phyloP scores from a whole-genome alignment of 2,888 invertebrate species.

The Macrophya alboannulata region DNA sequence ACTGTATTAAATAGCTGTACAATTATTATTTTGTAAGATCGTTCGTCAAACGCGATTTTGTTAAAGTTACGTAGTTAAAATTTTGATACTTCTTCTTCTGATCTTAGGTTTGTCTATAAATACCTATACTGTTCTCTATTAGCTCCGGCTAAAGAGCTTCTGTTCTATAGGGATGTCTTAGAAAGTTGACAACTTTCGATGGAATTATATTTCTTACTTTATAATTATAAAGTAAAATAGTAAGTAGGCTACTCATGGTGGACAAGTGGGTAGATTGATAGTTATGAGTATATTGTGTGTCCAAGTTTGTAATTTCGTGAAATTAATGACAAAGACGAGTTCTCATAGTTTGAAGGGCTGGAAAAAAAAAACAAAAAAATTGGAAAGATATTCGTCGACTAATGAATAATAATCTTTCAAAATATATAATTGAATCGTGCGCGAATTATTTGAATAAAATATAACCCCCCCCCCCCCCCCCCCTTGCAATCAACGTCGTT shows the following conservation, averaged over 20 bases:
- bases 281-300: background rate
- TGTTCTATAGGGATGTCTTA: background rate
- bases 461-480: background rate
- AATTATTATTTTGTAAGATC: background rate
- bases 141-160: background rate
- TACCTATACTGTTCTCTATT: background rate
- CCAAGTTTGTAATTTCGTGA: background rate
- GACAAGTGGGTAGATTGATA: background rate
- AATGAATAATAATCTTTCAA: background rate
- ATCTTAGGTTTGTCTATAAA: background rate
- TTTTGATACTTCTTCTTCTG: background rate
- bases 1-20: background rate
- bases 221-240: background rate
- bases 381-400: background rate
- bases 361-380: background rate
- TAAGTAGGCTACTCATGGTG: background rate
- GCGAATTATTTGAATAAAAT: constrained; percentile 42
- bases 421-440: constrained; percentile 18
- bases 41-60: background rate
- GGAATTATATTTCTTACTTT: constrained; percentile 14
- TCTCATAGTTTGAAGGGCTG: background rate
- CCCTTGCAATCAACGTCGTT: constrained; percentile 21
- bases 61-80: background rate
- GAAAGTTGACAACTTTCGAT: constrained; percentile 12
- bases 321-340: background rate